Evolutionary conservation across 2,797 vertebrate species (phyloP).

Genomic region (Sebastes wilsoni): DNA sequence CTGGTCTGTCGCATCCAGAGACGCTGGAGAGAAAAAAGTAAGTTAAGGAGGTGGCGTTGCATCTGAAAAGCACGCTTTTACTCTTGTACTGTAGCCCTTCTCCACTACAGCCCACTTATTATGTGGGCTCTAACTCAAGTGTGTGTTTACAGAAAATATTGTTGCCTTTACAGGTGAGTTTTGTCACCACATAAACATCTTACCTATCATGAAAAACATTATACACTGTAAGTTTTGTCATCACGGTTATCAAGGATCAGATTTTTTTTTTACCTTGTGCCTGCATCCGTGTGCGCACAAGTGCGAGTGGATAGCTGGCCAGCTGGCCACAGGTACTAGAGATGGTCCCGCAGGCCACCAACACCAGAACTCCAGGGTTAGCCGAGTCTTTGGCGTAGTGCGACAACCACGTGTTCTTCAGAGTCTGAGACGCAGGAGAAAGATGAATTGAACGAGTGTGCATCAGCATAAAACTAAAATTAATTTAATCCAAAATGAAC

Average conservation of each 20-base stretch:
- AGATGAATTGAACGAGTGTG: neutral
- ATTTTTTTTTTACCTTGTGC: constrained; percentile 88
- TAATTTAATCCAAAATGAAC: neutral
- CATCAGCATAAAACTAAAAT: neutral
- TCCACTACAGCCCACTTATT: neutral
- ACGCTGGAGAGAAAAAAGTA: constrained; percentile 78
- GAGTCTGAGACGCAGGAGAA: constrained; percentile 77
- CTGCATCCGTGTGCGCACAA: constrained; percentile 98
- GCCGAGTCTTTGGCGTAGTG: constrained; percentile 89
- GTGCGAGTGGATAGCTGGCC: constrained; percentile 95
- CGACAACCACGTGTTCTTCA: constrained; percentile 93
- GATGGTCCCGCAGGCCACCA: constrained; percentile 94
- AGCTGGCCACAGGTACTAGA: constrained; percentile 97
- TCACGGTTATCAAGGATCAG: neutral
- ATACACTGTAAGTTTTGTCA: neutral
- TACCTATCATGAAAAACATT: neutral
- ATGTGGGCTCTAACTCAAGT: neutral
- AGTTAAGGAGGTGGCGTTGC: constrained; percentile 3
- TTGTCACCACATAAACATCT: neutral
- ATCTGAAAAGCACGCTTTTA: neutral
- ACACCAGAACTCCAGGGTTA: constrained; percentile 92
- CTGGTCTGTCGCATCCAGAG: constrained; percentile 87
- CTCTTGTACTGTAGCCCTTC: neutral
- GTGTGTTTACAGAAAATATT: constrained; percentile 1
- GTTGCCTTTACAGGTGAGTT: neutral